phyloP scores from a whole-genome alignment of 2,888 invertebrate species.

The Platycnemis pennipes region DNA sequence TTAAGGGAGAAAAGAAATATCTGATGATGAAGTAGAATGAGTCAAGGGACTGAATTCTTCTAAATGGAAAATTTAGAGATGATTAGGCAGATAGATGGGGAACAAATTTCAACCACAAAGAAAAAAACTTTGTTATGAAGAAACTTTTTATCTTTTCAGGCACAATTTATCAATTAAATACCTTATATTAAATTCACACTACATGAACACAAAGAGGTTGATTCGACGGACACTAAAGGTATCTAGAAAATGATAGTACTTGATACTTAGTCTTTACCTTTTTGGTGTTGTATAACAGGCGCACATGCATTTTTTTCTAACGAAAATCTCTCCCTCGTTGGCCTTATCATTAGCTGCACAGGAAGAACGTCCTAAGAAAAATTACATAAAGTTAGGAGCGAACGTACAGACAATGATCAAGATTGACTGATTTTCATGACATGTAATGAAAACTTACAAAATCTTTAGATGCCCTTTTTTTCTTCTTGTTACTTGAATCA shows the following conservation, averaged over 20 bases:
- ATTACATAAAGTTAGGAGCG: conserved; percentile 28
- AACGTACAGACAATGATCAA: neutral
- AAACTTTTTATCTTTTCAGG: conserved; percentile 73
- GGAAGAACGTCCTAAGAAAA: conserved; percentile 82
- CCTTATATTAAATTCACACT: too few relatives aligned
- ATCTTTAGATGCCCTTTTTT: conserved; percentile 34
- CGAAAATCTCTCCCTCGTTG: conserved; percentile 82
- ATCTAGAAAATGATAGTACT: conserved; percentile 43
- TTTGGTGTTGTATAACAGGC: conserved; percentile 83
- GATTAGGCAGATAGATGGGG: too few relatives aligned
- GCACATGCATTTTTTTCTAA: conserved; percentile 78
- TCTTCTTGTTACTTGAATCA: conserved; percentile 13
- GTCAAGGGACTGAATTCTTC: too few relatives aligned
- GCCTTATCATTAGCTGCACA: conserved; percentile 83
- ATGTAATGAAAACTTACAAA: conserved; percentile 76
- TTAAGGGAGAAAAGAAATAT: too few relatives aligned
- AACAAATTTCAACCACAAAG: too few relatives aligned
- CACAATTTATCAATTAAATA: conserved; percentile 69
- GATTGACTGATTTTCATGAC: neutral
- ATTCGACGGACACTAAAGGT: too few relatives aligned
- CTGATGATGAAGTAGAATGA: too few relatives aligned
- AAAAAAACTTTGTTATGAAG: neutral
- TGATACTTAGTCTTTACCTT: conserved; percentile 80
- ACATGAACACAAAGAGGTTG: too few relatives aligned
- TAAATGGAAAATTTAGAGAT: too few relatives aligned